Conservation (phyloP, 2,113 vertebrate species). For the Castor canadensis region DNA sequence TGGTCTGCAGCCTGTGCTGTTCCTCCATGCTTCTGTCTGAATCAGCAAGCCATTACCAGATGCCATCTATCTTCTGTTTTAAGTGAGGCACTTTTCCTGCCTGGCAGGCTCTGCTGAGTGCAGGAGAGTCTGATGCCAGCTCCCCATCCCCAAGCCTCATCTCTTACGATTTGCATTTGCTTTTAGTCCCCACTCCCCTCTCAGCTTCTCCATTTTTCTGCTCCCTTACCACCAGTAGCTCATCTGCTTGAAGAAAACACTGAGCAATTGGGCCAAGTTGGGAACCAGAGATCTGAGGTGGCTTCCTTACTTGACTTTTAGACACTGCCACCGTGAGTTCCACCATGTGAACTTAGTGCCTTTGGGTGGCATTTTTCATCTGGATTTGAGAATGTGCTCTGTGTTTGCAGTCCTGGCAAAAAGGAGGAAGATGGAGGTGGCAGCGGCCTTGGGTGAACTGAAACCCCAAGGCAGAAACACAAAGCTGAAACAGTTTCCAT, state of each 20-base stretch:
- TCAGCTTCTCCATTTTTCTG: not conserved
- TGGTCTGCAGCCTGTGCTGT: not conserved
- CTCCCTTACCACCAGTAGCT: slow-evolving; percentile 1
- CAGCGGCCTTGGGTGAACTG: not conserved
- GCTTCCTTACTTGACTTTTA: not conserved
- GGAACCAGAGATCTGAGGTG: not conserved
- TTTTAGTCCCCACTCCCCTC: not conserved
- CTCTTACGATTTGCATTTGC: not conserved
- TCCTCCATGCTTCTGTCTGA: not conserved
- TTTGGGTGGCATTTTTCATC: not conserved
- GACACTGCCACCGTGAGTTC: fast-evolving
- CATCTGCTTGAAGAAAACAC: not conserved
- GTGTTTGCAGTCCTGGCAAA: not conserved
- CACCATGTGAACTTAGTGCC: not conserved
- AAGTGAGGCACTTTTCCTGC: not conserved
- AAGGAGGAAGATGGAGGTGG: not conserved
- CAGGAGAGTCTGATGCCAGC: not conserved
- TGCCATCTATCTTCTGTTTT: not conserved
- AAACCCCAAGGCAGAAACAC: not conserved
- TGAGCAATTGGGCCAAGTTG: not conserved
- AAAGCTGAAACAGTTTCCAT: not conserved
- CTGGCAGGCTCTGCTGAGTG: not conserved
- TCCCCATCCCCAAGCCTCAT: not conserved
- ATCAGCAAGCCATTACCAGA: not conserved
- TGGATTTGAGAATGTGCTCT: not conserved